Percentiles rank a stretch among this genome's conserved stretches.
Evolutionary conservation across 35 echinoderm and acorn worm genomes (phyloP).

Genomic region (Chiridota heheva): DNA sequence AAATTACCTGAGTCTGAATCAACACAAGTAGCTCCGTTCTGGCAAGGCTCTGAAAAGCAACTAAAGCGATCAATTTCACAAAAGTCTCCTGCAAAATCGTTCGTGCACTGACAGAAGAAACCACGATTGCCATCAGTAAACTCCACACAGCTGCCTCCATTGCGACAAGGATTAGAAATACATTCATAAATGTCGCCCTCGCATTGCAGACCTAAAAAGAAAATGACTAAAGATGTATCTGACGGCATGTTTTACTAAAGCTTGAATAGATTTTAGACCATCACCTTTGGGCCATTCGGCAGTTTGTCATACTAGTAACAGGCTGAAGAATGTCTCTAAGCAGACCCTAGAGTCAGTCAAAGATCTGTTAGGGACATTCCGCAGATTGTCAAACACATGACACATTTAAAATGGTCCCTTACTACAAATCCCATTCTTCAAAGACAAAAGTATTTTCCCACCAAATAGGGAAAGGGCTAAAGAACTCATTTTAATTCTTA

Average conservation of each 20-base stretch:
- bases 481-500: too few species aligned
- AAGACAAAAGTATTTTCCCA: too few species aligned
- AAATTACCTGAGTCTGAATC: constrained; percentile 69
- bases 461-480: too few species aligned
- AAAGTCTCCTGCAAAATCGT: constrained; percentile 65
- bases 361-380: too few species aligned
- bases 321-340: not conserved
- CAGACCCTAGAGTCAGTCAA: too few species aligned
- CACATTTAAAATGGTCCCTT: too few species aligned
- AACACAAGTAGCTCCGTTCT: constrained; percentile 71
- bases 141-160: constrained; percentile 88
- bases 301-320: not conserved
- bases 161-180: constrained; percentile 82
- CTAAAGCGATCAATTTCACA: constrained; percentile 73
- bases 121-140: constrained; percentile 76
- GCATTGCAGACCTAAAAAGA: constrained; percentile 77
- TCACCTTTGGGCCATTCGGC: not conserved
- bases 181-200: constrained; percentile 99
- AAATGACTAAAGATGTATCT: too few species aligned
- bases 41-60: constrained; percentile 84
- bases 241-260: too few species aligned
- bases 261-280: not conserved
- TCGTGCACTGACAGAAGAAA: constrained; percentile 63
- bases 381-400: too few species aligned
- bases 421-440: too few species aligned